Percentiles rank a stretch among this genome's conserved stretches.
Conservation (phyloP, 2,888 invertebrate genomes). For the Escarpia spicata region DNA sequence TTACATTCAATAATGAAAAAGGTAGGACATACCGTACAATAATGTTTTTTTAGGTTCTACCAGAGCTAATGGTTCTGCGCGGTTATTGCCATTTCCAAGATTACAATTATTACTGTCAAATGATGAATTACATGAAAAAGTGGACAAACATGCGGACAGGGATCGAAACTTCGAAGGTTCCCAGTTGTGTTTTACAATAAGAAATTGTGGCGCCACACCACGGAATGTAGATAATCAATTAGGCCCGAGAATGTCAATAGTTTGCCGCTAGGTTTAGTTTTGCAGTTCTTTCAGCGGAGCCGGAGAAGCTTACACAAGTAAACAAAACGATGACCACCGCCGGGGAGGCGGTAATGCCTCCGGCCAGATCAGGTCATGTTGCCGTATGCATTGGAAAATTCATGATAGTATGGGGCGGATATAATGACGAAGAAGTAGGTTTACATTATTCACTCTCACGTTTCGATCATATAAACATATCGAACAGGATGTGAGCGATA, state of each 20-base stretch:
- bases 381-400: constrained; percentile 53
- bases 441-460: not conserved
- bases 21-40: too few species aligned
- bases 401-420: constrained; percentile 64
- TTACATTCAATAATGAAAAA: too few species aligned
- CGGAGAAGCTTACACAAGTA: not conserved
- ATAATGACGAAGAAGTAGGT: constrained; percentile 35
- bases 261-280: not conserved
- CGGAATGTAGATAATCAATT: not conserved
- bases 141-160: too few species aligned
- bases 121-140: too few species aligned
- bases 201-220: not conserved
- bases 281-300: not conserved
- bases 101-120: too few species aligned
- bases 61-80: too few species aligned
- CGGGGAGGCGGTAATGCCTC: constrained; percentile 18
- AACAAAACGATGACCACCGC: not conserved
- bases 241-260: not conserved
- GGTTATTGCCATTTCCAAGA: too few species aligned
- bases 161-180: too few species aligned
- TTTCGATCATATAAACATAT: not conserved
- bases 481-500: not conserved
- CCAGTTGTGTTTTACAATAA: not conserved
- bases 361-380: constrained; percentile 53
- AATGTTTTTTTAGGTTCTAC: too few species aligned